A percentile compares a stretch with the other conserved stretches of the same genome.
Conservation (phyloP, 2,113 vertebrate genomes). For the Oceanodroma tethys region DNA sequence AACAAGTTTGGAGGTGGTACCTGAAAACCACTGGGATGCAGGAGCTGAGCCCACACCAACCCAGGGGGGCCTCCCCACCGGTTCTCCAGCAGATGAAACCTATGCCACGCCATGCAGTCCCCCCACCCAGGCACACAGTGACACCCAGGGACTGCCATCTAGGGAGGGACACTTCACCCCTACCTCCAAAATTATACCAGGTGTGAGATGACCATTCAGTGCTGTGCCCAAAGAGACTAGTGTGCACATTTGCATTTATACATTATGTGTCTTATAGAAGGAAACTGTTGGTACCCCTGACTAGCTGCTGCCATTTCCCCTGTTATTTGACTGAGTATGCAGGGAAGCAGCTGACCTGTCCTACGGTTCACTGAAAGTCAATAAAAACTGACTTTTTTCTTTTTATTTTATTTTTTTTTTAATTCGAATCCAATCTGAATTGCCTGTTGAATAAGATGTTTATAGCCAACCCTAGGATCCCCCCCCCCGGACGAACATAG, state of each 20-base stretch:
- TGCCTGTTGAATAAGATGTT: not conserved
- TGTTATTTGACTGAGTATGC: not conserved
- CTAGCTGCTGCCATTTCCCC: not conserved
- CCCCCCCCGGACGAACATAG: not conserved
- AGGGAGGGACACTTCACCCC: not conserved
- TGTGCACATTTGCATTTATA: rapidly evolving
- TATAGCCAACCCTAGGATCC: not conserved
- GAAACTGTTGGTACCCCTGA: not conserved
- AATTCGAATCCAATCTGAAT: not conserved
- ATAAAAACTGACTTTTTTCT: not conserved
- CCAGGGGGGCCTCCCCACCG: rapidly evolving
- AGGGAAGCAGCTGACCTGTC: not conserved
- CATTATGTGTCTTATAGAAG: not conserved
- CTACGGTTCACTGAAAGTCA: not conserved
- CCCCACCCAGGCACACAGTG: rapidly evolving
- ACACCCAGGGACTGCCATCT: not conserved
- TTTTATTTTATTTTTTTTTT: not conserved
- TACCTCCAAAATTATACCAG: not conserved
- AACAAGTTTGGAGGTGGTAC: not conserved
- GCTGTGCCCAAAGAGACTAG: not conserved
- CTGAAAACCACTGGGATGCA: not conserved
- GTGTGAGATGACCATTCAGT: not conserved
- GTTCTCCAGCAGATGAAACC: not conserved
- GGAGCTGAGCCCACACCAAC: not conserved
- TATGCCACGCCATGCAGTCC: not conserved